These are phyloP conservation scores for Agrypnia vestita DNA, from an alignment of 1,140 invertebrate species.

Conservation along the genomic window DNA sequence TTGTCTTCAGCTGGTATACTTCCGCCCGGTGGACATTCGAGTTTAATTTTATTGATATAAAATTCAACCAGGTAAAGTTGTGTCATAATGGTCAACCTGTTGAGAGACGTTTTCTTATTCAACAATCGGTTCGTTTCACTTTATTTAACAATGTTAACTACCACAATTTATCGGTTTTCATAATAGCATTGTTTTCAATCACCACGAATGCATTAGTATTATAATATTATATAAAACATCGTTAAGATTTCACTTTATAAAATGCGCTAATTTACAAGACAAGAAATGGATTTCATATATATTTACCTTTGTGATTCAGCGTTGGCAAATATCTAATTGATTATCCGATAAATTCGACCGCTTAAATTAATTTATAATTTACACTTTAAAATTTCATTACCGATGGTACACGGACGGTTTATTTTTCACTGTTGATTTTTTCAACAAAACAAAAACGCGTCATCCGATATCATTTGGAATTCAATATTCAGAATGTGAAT, in stretches of 20 bases:
- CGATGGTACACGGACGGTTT: neutral
- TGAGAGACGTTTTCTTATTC: constrained; percentile 31
- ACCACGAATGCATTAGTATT: too few species aligned
- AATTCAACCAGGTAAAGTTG: constrained; percentile 44
- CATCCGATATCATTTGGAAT: too few species aligned
- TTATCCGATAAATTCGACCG: neutral
- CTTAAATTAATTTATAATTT: neutral
- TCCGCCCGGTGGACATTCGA: constrained; percentile 8
- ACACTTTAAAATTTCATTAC: constrained; percentile 19
- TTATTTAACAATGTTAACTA: too few species aligned
- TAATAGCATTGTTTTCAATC: too few species aligned
- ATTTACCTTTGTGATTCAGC: neutral
- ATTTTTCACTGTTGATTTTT: constrained; percentile 11
- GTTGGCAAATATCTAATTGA: neutral
- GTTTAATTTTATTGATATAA: constrained; percentile 35
- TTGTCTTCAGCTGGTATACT: constrained; percentile 15
- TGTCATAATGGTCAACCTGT: constrained; percentile 47
- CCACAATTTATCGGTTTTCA: too few species aligned
- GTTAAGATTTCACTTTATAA: too few species aligned
- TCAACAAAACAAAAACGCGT: constrained; percentile 18
- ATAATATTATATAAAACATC: too few species aligned
- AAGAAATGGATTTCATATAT: neutral
- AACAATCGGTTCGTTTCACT: too few species aligned
- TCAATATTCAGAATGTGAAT: too few species aligned
- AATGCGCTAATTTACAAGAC: neutral